A percentile compares a stretch with the other conserved stretches of the same genome.
Conservation (phyloP, 2,113 vertebrate species). For the Seriola quinqueradiata region DNA sequence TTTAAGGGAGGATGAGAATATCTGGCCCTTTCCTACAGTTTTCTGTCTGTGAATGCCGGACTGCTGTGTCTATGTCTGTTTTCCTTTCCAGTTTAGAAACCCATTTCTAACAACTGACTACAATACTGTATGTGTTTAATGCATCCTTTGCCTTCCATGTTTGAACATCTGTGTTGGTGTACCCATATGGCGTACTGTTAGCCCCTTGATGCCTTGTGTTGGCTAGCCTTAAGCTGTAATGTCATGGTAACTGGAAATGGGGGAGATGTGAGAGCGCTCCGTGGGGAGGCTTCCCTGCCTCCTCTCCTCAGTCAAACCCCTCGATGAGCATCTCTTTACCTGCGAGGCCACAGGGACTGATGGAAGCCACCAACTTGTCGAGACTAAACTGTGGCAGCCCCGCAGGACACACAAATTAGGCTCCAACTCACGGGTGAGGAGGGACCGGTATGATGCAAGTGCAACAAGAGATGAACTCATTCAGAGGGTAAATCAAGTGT, state of each 20-base stretch:
- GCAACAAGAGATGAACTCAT: slow-evolving; percentile 65
- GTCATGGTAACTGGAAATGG: slow-evolving; percentile 83
- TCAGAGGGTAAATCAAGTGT: slow-evolving; percentile 37
- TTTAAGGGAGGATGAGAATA: neutral
- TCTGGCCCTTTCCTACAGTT: neutral
- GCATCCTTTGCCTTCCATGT: slow-evolving; percentile 2
- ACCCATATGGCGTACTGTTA: slow-evolving; percentile 30
- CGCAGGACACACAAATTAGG: slow-evolving; percentile 72
- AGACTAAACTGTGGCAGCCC: slow-evolving; percentile 70
- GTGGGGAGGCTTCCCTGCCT: slow-evolving; percentile 53
- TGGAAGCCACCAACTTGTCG: slow-evolving; percentile 78
- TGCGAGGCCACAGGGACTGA: slow-evolving; percentile 52
- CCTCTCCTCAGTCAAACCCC: slow-evolving; percentile 47
- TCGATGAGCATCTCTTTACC: slow-evolving; percentile 43
- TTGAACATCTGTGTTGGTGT: slow-evolving; percentile 32
- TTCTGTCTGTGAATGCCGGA: neutral
- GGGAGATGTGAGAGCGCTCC: slow-evolving; percentile 51
- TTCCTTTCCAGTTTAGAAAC: neutral
- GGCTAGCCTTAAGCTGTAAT: slow-evolving; percentile 66
- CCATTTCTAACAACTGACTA: neutral
- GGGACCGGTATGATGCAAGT: slow-evolving; percentile 80
- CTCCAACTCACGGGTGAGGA: slow-evolving; percentile 66
- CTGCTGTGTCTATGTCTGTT: neutral
- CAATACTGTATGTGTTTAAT: neutral
- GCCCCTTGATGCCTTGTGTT: slow-evolving; percentile 63